Evolutionary conservation across 2,888 invertebrate genomes (phyloP).

Genomic region (Aphrophora alni): DNA sequence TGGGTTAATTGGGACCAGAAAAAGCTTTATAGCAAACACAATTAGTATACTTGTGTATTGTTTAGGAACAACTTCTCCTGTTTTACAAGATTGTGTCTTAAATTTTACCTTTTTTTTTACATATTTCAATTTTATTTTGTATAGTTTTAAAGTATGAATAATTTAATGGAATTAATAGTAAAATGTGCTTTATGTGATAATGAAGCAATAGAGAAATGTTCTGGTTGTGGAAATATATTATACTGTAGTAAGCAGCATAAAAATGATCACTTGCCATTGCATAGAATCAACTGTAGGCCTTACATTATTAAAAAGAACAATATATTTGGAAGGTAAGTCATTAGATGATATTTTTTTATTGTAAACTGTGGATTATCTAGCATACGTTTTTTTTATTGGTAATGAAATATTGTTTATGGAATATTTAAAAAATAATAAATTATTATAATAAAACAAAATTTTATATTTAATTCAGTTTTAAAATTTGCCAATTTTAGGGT

Average conservation of each 20-base stretch:
- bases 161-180: background rate
- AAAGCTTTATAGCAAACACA: background rate
- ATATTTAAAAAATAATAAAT: too few species aligned
- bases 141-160: background rate
- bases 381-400: too few species aligned
- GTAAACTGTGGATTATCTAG: too few species aligned
- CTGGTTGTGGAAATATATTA: slow-evolving; percentile 23
- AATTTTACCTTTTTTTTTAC: too few species aligned
- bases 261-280: slow-evolving; percentile 23
- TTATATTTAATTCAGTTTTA: too few species aligned
- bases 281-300: slow-evolving; percentile 33
- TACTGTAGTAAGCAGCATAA: slow-evolving; percentile 36
- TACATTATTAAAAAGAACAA: slow-evolving; percentile 23
- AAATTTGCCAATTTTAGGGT: too few species aligned
- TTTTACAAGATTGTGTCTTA: too few species aligned
- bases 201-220: slow-evolving; percentile 28
- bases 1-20: background rate
- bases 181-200: slow-evolving; percentile 23
- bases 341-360: too few species aligned
- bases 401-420: too few species aligned
- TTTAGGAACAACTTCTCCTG: too few species aligned
- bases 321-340: slow-evolving; percentile 35
- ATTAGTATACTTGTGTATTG: background rate
- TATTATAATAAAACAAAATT: too few species aligned
- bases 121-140: too few species aligned